Evolutionary conservation across 2,888 invertebrate genomes (phyloP).

Genomic region (Metacarcinus magister): DNA sequence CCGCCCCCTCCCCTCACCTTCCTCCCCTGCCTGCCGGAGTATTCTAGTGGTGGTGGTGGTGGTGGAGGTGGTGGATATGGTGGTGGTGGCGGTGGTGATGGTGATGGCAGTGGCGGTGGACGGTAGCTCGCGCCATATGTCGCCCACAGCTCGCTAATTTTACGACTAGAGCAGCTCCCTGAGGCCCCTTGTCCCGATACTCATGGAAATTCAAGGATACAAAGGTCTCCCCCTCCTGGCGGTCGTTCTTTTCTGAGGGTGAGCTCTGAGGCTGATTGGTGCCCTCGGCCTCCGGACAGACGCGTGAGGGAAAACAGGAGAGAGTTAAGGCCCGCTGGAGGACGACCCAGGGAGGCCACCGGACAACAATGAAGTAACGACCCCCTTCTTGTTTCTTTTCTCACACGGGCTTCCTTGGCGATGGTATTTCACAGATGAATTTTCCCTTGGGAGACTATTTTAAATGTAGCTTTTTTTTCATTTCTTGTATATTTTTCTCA

Average conservation of each 20-base stretch:
- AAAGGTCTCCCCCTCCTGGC: conserved; percentile 37
- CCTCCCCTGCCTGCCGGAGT: conserved; percentile 35
- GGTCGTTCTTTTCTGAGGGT: conserved; percentile 56
- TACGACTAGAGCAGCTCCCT: conserved; percentile 61
- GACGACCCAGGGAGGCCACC: background rate
- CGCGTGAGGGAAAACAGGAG: conserved; percentile 73
- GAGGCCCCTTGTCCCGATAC: conserved; percentile 59
- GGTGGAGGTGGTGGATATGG: background rate
- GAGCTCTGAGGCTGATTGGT: conserved; percentile 76
- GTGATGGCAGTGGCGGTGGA: conserved; percentile 43
- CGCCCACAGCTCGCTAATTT: conserved; percentile 65
- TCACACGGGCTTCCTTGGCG: background rate
- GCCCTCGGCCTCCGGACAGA: conserved; percentile 69
- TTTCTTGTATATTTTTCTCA: background rate
- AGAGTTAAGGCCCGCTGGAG: conserved; percentile 63
- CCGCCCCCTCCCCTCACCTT: background rate
- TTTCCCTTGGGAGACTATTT: conserved; percentile 52
- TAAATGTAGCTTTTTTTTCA: background rate
- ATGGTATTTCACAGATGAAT: conserved; percentile 54
- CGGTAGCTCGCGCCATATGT: conserved; percentile 67
- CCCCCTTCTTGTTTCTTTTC: conserved; percentile 70
- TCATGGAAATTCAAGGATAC: conserved; percentile 70
- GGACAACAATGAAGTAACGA: conserved; percentile 78
- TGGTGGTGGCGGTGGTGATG: background rate
- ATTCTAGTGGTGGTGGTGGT: background rate